A percentile compares a stretch with the other conserved stretches of the same genome.
phyloP scores from a whole-genome alignment of 2,888 invertebrate species.

The Zele albiditarsus region DNA sequence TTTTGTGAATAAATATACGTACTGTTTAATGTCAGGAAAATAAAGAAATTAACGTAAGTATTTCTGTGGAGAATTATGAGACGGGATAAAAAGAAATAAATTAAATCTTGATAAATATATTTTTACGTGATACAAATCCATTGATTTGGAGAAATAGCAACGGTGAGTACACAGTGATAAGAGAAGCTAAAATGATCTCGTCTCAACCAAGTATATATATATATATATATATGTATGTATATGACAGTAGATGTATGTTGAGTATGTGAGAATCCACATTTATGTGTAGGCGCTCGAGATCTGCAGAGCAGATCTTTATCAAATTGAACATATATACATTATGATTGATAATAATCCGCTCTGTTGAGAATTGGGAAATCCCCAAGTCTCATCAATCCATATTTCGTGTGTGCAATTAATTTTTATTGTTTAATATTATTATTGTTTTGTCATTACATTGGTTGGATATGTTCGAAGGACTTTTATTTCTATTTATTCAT shows the following conservation, averaged over 20 bases:
- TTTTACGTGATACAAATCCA: conserved; percentile 4
- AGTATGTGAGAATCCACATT: not conserved
- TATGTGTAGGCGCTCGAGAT: not conserved
- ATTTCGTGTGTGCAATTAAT: not conserved
- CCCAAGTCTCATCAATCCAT: not conserved
- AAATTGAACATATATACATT: not conserved
- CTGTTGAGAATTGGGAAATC: conserved; percentile 15
- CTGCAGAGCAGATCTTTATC: not conserved
- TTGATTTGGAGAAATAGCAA: not conserved
- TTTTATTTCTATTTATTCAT: too few species aligned
- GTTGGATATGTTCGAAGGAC: too few species aligned
- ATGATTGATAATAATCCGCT: not conserved
- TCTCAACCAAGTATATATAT: not conserved
- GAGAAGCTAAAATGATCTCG: not conserved
- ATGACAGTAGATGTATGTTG: not conserved
- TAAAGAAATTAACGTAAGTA: not conserved
- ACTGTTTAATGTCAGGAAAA: too few species aligned
- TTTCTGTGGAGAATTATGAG: not conserved
- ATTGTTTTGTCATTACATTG: too few species aligned
- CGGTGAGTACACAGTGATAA: not conserved
- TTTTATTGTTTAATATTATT: too few species aligned
- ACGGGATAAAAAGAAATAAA: not conserved
- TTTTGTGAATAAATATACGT: too few species aligned
- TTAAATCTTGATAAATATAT: not conserved
- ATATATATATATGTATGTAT: not conserved